Base-by-base conservation (phyloP, 2,888 invertebrate species). In the Drosophila prostipennis region DNA sequence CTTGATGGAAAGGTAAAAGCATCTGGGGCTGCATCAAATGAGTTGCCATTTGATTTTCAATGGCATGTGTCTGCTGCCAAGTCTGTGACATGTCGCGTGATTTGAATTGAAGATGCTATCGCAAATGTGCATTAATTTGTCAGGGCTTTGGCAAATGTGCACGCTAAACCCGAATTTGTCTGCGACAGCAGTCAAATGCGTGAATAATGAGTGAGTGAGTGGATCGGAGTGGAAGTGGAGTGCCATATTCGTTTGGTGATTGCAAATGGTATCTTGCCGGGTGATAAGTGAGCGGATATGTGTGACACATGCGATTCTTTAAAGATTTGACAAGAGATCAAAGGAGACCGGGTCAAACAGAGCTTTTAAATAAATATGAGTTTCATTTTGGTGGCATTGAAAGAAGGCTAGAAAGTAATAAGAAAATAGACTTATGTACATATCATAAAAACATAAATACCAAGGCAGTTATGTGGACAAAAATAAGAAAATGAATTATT, bases 61-160 rank as follows among this genome's bases (percentile, higher is more conserved):
- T 77, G 82, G 58, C 75, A 74, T 52, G 23, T 57, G 68, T 48
- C 65, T 57, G 26, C 19, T 57, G 64, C 39, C 13, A 60, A 71
- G 48, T 54, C 46, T 76, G 77, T 68, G 77, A 74, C 80, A 76
- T 81, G 81, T 81, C 78, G 77, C 81, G 81, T 82, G 84, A 79
- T 82, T 83, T 75, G 84, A 81, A 73, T 82, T 79, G 77, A 82
- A 82, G 81, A 83, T 83, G 77, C 71, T 73, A 79, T 68, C 72
- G 80, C 74, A 80, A 79, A 81, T 77, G 78, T 79, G 81, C 81
- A 79, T 83, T 83, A 79, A 82, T 82, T 82, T 82, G 84, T 81
- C 81, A 79, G 71, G 43, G 29, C 39, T 65, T 68, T 60, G 76
- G 70, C 65, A 76, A 67, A 78, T 77, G 61, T 65, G 58, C 53